Evolutionary conservation across 2,113 vertebrate species (phyloP).

Genomic region (Setophaga kirtlandii): DNA sequence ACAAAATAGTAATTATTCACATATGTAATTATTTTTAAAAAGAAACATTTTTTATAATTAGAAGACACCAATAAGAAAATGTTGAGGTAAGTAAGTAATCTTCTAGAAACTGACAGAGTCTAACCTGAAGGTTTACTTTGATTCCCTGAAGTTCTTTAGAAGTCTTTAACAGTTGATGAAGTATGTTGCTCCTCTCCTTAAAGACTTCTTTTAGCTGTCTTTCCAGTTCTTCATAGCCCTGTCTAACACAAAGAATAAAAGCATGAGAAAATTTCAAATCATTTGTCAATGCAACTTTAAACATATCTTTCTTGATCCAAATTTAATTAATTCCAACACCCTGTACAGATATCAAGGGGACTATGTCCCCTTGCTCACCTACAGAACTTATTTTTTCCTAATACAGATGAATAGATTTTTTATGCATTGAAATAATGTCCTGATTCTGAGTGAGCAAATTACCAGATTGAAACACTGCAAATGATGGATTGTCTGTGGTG

Average conservation of each 20-base stretch:
- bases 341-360: background rate
- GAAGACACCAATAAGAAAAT: background rate
- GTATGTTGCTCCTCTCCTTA: slow-evolving; percentile 89
- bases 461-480: background rate
- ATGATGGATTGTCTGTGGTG: background rate
- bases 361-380: background rate
- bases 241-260: slow-evolving; percentile 80
- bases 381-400: background rate
- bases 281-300: background rate
- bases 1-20: background rate
- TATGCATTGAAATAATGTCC: background rate
- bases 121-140: slow-evolving; percentile 92
- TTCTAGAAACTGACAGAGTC: background rate
- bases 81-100: background rate
- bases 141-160: slow-evolving; percentile 92
- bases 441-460: background rate
- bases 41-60: background rate
- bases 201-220: slow-evolving; percentile 93
- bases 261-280: slow-evolving; percentile 21
- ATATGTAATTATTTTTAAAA: background rate
- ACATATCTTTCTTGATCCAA: background rate
- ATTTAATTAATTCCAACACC: background rate
- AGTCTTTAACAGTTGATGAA: slow-evolving; percentile 91
- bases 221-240: slow-evolving; percentile 91
- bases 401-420: background rate